A percentile compares a stretch with the other conserved stretches of the same genome.
Evolutionary conservation across 2,888 invertebrate species (phyloP).

Genomic region (Ypsolopha scabrella): DNA sequence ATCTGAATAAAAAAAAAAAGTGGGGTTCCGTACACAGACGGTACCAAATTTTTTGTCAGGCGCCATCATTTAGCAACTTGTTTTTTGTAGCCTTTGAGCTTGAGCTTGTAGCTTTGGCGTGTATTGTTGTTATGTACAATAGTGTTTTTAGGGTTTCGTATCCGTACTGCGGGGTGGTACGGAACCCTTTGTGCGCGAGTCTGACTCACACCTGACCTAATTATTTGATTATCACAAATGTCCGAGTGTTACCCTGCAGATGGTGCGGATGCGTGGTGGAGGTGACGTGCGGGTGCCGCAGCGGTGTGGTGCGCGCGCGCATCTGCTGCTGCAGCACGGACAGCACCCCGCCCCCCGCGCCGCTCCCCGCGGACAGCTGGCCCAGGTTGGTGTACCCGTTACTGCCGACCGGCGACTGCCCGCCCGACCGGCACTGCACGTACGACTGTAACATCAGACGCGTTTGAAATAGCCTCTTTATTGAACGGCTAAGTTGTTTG

Average conservation of each 20-base stretch:
- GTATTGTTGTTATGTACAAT: too few species aligned
- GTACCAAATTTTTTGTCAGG: too few species aligned
- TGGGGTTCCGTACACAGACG: too few species aligned
- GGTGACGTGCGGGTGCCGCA: slow-evolving; percentile 72
- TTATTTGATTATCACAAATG: too few species aligned
- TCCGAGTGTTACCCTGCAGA: slow-evolving; percentile 61
- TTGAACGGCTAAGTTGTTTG: neutral
- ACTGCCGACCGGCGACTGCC: slow-evolving; percentile 15
- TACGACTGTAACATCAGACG: slow-evolving; percentile 34
- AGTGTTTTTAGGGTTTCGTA: too few species aligned
- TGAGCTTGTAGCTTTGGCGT: neutral
- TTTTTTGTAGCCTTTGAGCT: too few species aligned
- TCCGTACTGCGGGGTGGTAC: too few species aligned
- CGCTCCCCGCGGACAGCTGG: slow-evolving; percentile 13
- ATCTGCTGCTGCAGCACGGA: slow-evolving; percentile 21
- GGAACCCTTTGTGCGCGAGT: too few species aligned
- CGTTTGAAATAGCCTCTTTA: too few species aligned
- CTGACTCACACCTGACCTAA: too few species aligned
- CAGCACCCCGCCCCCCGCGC: slow-evolving; percentile 11
- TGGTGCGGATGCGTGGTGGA: slow-evolving; percentile 76
- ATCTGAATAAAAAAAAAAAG: too few species aligned
- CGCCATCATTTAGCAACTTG: too few species aligned
- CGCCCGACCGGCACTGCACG: slow-evolving; percentile 24
- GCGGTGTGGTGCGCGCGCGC: slow-evolving; percentile 42
- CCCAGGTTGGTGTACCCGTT: slow-evolving; percentile 21